These are phyloP conservation scores for Anguilla rostrata DNA, from an alignment of 2,113 vertebrate genomes.

Conservation along the genomic window DNA sequence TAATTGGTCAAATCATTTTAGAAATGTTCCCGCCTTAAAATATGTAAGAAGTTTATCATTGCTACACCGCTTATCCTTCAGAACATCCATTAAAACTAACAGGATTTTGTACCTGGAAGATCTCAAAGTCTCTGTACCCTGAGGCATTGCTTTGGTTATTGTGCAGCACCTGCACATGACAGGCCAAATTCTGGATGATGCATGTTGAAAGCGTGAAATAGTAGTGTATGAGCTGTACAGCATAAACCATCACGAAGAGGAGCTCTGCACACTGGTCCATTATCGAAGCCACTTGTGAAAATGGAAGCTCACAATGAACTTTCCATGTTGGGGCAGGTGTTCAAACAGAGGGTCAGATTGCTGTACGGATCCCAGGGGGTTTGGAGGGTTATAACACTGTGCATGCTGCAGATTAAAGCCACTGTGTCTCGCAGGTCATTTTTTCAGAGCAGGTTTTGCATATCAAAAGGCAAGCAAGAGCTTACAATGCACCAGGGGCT, in stretches of 20 bases:
- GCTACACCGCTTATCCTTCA: too few relatives aligned
- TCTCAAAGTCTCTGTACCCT: not conserved
- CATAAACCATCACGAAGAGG: not conserved
- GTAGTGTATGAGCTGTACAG: not conserved
- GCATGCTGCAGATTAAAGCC: constrained; percentile 20
- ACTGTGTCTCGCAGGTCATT: not conserved
- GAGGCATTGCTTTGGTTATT: not conserved
- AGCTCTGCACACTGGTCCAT: constrained; percentile 8
- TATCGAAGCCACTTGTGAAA: not conserved
- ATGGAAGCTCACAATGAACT: not conserved
- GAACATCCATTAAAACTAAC: not conserved
- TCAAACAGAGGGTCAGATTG: not conserved
- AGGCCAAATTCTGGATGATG: not conserved
- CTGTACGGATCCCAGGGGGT: not conserved
- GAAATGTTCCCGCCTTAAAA: too few relatives aligned
- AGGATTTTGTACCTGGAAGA: not conserved
- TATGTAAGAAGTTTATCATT: too few relatives aligned
- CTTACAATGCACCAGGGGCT: constrained; percentile 6
- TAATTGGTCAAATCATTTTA: too few relatives aligned
- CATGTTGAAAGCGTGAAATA: not conserved
- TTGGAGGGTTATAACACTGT: not conserved
- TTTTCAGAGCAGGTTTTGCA: not conserved
- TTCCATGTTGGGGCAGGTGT: not conserved
- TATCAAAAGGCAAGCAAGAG: not conserved
- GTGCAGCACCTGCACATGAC: too few relatives aligned